phyloP scores from a whole-genome alignment of 2,888 invertebrate genomes.

The Ethmia dodecea region DNA sequence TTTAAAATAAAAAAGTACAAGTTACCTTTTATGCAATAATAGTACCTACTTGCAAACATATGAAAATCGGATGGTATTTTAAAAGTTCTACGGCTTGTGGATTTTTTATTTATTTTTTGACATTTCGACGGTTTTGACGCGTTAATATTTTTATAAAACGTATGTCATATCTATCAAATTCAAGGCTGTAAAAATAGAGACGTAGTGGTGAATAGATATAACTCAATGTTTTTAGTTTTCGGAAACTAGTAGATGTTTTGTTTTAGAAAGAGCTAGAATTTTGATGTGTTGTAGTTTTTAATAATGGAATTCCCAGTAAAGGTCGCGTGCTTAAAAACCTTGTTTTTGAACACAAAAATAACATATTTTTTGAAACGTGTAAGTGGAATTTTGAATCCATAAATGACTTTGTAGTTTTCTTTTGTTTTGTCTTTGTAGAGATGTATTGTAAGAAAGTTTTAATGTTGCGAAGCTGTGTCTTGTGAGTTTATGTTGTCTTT shows the following conservation, averaged over 20 bases:
- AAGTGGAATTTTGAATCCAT: too few species aligned
- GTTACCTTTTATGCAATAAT: too few species aligned
- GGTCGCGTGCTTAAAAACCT: conserved; percentile 34
- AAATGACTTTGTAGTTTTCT: conserved; percentile 31
- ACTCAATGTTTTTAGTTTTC: conserved; percentile 39
- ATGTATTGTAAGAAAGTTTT: conserved; percentile 6
- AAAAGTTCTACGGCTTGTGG: too few species aligned
- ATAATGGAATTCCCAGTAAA: conserved; percentile 34
- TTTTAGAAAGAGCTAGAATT: conserved; percentile 65
- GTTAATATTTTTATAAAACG: too few species aligned
- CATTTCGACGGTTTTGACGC: too few species aligned
- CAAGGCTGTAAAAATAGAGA: conserved; percentile 45
- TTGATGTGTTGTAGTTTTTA: conserved; percentile 57
- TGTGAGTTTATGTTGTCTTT: too few species aligned
- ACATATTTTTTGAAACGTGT: conserved; percentile 70
- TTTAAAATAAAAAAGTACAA: too few species aligned
- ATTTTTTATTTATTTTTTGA: too few species aligned
- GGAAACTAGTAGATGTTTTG: conserved; percentile 38
- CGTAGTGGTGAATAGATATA: conserved; percentile 40
- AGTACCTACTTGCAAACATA: too few species aligned
- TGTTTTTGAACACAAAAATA: conserved; percentile 59
- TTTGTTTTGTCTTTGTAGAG: conserved; percentile 33
- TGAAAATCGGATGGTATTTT: too few species aligned
- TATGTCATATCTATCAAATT: conserved; percentile 20
- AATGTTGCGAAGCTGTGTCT: conserved; percentile 4